Evolutionary conservation across 2,888 invertebrate genomes (phyloP).

Genomic region (Unio delphinus): DNA sequence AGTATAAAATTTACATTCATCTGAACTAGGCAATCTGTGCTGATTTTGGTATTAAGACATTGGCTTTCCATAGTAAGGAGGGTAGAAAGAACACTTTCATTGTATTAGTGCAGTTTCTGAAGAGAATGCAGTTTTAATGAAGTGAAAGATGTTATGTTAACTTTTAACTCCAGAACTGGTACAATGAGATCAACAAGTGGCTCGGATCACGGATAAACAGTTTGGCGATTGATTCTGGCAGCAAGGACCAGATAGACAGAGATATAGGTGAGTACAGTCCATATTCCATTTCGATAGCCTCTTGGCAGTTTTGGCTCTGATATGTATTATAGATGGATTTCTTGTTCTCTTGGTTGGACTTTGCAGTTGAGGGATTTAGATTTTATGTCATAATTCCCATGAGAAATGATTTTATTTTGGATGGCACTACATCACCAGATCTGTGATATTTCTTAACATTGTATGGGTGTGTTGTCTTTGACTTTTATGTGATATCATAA

Average conservation of each 20-base stretch:
- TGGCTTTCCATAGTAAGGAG: too few species aligned
- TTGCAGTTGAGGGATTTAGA: too few species aligned
- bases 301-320: background rate
- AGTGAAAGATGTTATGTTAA: too few species aligned
- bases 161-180: slow-evolving; percentile 84
- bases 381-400: too few species aligned
- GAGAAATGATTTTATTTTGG: too few species aligned
- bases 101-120: too few species aligned
- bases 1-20: too few species aligned
- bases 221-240: slow-evolving; percentile 73
- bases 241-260: slow-evolving; percentile 86
- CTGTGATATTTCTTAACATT: background rate
- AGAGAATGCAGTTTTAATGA: too few species aligned
- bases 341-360: too few species aligned
- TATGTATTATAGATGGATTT: background rate
- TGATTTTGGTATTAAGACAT: too few species aligned
- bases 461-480: background rate
- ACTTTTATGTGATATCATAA: background rate
- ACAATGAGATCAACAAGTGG: slow-evolving; percentile 98
- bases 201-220: slow-evolving; percentile 87
- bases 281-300: background rate
- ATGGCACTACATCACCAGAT: background rate
- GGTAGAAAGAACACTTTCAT: too few species aligned
- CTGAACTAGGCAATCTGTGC: too few species aligned
- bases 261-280: slow-evolving; percentile 64